A percentile compares a stretch with the other conserved stretches of the same genome.
phyloP scores from a whole-genome alignment of 2,888 invertebrate genomes.

The Ceramica pisi region DNA sequence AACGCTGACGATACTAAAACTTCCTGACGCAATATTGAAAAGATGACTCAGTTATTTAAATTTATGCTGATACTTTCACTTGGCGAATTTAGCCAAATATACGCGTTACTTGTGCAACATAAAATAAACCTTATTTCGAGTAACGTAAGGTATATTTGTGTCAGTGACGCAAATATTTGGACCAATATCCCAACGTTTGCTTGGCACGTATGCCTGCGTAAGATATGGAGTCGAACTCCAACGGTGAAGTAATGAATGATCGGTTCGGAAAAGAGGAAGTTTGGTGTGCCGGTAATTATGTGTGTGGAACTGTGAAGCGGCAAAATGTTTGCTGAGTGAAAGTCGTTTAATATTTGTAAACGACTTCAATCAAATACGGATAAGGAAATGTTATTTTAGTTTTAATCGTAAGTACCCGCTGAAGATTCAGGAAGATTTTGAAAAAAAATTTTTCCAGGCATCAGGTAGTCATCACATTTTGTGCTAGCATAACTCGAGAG shows the following conservation, averaged over 20 bases:
- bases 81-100: too few species aligned
- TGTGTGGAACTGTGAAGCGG: background rate
- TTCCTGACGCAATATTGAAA: conserved; percentile 40
- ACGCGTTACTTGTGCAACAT: too few species aligned
- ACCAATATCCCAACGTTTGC: too few species aligned
- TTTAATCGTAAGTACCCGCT: background rate
- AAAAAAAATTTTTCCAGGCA: background rate
- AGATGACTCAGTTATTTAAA: conserved; percentile 44
- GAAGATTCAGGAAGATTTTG: background rate
- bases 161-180: too few species aligned
- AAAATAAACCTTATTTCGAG: too few species aligned
- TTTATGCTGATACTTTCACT: too few species aligned
- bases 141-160: too few species aligned
- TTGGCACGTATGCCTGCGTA: too few species aligned
- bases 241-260: conserved; percentile 37
- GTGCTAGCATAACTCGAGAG: too few species aligned
- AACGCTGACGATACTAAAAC: conserved; percentile 21
- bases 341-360: background rate
- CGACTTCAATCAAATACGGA: background rate
- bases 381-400: background rate
- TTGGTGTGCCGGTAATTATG: conserved; percentile 19
- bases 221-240: conserved; percentile 35
- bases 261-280: conserved; percentile 11
- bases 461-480: background rate
- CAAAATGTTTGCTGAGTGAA: background rate